Conservation (phyloP, 2,113 vertebrate species). For the Lepus timidus region DNA sequence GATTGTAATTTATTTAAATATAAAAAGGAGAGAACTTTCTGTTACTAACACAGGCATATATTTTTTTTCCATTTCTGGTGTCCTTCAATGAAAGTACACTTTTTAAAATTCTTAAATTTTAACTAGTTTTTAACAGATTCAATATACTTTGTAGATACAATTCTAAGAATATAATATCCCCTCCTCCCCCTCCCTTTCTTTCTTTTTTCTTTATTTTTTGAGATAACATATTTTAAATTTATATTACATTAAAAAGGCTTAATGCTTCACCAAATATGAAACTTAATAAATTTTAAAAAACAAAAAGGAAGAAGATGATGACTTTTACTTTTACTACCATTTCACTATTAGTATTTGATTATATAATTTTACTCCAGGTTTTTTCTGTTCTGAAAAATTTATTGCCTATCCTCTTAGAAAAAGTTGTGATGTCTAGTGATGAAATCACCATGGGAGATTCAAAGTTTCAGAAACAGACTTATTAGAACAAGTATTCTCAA, state of each 20-base stretch:
- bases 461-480: constrained; percentile 41
- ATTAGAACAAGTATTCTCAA: constrained; percentile 20
- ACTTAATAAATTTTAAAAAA: no score
- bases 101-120: no score
- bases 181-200: no score
- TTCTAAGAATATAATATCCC: no score
- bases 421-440: background rate
- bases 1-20: constrained; percentile 32
- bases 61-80: background rate
- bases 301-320: background rate
- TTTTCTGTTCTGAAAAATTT: constrained; percentile 18
- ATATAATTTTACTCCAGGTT: background rate
- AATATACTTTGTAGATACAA: no score
- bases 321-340: constrained; percentile 10
- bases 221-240: no score
- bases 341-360: constrained; percentile 46
- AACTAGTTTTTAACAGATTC: no score
- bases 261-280: no score
- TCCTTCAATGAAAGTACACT: constrained; percentile 36
- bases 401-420: background rate
- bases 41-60: background rate
- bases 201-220: no score
- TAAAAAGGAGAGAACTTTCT: background rate
- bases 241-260: no score
- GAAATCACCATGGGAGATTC: background rate